phyloP scores from a whole-genome alignment of 2,888 invertebrate genomes.

The Cantharis rufa region DNA sequence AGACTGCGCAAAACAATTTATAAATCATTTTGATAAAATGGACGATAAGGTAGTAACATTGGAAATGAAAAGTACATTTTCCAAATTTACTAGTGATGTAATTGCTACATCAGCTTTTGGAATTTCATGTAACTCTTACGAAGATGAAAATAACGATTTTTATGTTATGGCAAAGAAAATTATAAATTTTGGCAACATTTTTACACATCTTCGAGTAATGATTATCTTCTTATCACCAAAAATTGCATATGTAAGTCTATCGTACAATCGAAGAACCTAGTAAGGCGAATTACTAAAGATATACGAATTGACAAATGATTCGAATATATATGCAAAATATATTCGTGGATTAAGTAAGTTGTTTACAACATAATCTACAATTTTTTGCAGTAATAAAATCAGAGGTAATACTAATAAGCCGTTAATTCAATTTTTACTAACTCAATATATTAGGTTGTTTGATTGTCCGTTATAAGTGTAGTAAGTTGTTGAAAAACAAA shows the following conservation, averaged over 20 bases:
- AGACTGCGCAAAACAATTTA: constrained; percentile 42
- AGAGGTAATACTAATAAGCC: too few relatives aligned
- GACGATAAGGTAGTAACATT: constrained; percentile 43
- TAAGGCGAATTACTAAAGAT: too few relatives aligned
- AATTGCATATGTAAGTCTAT: background rate
- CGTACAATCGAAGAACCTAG: background rate
- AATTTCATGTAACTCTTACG: constrained; percentile 58
- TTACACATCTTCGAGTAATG: background rate
- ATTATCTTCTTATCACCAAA: background rate
- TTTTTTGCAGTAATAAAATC: too few relatives aligned
- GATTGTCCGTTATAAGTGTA: too few relatives aligned
- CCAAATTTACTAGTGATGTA: constrained; percentile 57
- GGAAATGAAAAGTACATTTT: constrained; percentile 57
- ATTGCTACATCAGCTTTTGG: constrained; percentile 59
- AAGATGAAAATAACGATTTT: constrained; percentile 58
- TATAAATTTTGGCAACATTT: constrained; percentile 47
- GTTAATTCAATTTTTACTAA: too few relatives aligned
- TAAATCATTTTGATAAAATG: constrained; percentile 31
- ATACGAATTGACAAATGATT: too few relatives aligned
- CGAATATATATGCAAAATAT: too few relatives aligned
- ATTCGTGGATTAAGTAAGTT: too few relatives aligned
- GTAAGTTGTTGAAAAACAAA: too few relatives aligned
- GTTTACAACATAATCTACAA: too few relatives aligned
- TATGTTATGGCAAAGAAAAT: constrained; percentile 57
- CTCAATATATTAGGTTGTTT: too few relatives aligned